These are phyloP conservation scores for Hetaerina americana DNA, from an alignment of 1,140 invertebrate species.

Conservation along the genomic window DNA sequence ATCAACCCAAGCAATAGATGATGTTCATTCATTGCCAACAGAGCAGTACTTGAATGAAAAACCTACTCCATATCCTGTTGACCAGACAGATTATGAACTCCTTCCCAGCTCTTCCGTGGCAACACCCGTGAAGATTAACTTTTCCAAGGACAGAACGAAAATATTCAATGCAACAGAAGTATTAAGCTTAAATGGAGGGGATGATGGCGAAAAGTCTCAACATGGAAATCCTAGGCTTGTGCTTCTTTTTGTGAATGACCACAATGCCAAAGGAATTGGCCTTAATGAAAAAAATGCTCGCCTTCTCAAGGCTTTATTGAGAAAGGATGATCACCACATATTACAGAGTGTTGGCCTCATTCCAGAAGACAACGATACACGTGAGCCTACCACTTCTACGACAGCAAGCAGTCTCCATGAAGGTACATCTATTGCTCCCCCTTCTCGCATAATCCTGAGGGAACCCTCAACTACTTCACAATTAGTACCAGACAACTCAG, in stretches of 20 bases:
- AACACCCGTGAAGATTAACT: too few species aligned
- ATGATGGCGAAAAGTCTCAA: not conserved
- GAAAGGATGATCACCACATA: not conserved
- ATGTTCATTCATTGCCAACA: not conserved
- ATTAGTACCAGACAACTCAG: not conserved
- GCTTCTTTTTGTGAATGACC: not conserved
- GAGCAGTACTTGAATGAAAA: not conserved
- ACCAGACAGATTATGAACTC: not conserved
- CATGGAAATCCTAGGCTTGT: not conserved
- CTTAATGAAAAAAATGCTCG: not conserved
- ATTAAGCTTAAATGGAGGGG: too few species aligned
- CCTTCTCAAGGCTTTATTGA: not conserved
- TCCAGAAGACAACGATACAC: not conserved
- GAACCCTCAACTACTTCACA: not conserved
- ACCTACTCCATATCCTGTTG: not conserved
- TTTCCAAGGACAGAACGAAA: not conserved
- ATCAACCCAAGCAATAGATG: not conserved
- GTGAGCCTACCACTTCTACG: not conserved
- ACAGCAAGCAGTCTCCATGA: not conserved
- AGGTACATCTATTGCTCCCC: not conserved
- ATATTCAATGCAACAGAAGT: not conserved
- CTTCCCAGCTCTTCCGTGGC: too few species aligned
- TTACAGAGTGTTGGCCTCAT: not conserved
- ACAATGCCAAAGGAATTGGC: not conserved
- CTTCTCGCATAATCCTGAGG: too few species aligned